Conservation (phyloP, 2,888 invertebrate species). For the Ptychoptera albimana region DNA sequence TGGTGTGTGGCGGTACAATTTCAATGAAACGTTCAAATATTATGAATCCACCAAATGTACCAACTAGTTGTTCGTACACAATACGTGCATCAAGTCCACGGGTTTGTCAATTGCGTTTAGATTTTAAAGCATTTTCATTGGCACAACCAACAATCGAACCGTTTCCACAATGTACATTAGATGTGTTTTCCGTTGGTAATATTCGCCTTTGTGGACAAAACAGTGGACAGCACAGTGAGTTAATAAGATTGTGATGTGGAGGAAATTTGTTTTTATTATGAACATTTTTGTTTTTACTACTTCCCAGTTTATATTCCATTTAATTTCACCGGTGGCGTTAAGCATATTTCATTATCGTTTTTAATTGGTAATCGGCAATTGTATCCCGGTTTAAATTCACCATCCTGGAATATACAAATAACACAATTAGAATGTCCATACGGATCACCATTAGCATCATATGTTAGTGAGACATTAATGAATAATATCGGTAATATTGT, state of each 20-base stretch:
- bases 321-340: conserved; percentile 19
- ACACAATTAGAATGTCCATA: conserved; percentile 41
- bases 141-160: conserved; percentile 18
- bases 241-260: no score
- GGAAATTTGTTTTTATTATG: no score
- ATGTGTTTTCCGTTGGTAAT: conserved; percentile 19
- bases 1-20: neutral
- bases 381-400: conserved; percentile 24
- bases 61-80: neutral
- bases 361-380: conserved; percentile 31
- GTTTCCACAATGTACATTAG: conserved; percentile 12
- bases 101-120: conserved; percentile 2
- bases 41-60: neutral
- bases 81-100: neutral
- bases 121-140: conserved; percentile 6
- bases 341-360: conserved; percentile 30
- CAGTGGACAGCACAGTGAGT: conserved; percentile 42
- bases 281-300: neutral
- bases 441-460: neutral
- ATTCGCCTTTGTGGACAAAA: conserved; percentile 41
- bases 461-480: neutral
- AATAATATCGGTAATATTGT: neutral
- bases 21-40: neutral
- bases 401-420: conserved; percentile 43
- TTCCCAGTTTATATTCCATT: conserved; percentile 21